Percentiles rank a stretch among this genome's conserved stretches.
These are phyloP conservation scores for Eretmocerus hayati DNA, from an alignment of 2,888 invertebrate species.

Conservation along the genomic window DNA sequence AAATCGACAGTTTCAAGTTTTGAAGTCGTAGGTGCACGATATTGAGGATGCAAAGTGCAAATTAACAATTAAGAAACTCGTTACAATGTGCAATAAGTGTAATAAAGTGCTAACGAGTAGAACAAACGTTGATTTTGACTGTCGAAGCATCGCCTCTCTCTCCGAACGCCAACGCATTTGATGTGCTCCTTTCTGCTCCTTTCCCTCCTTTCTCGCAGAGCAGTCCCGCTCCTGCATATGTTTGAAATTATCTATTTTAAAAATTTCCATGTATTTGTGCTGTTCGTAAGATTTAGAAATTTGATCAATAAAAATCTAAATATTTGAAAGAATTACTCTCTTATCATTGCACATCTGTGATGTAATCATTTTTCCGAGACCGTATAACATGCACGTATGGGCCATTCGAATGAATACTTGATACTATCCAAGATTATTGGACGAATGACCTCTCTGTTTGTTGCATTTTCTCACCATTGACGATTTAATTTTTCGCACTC, in stretches of 20 bases:
- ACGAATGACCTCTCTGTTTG: no score
- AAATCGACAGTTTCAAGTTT: not conserved
- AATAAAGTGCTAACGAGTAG: constrained; percentile 21
- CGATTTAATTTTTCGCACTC: no score
- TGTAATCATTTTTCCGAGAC: not conserved
- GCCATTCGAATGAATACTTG: no score
- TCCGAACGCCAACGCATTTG: constrained; percentile 1
- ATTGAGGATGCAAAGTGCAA: constrained; percentile 6
- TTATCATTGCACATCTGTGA: constrained; percentile 3
- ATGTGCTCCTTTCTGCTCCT: not conserved
- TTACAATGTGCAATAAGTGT: constrained; percentile 22
- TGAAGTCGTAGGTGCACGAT: constrained; percentile 14
- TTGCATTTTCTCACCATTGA: no score
- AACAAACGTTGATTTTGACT: constrained; percentile 8
- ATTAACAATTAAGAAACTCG: constrained; percentile 14
- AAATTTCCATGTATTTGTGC: constrained; percentile 22
- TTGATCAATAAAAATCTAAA: constrained; percentile 23
- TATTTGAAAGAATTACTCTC: constrained; percentile 6
- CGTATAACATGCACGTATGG: not conserved
- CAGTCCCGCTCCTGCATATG: constrained; percentile 11
- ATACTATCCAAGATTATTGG: no score
- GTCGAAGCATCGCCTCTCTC: constrained; percentile 7
- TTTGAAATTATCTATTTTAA: constrained; percentile 22
- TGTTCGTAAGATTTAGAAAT: constrained; percentile 22
- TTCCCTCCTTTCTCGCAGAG: constrained; percentile 4